Conservation (phyloP, 1,140 invertebrate species). For the Brachionus calyciflorus region DNA sequence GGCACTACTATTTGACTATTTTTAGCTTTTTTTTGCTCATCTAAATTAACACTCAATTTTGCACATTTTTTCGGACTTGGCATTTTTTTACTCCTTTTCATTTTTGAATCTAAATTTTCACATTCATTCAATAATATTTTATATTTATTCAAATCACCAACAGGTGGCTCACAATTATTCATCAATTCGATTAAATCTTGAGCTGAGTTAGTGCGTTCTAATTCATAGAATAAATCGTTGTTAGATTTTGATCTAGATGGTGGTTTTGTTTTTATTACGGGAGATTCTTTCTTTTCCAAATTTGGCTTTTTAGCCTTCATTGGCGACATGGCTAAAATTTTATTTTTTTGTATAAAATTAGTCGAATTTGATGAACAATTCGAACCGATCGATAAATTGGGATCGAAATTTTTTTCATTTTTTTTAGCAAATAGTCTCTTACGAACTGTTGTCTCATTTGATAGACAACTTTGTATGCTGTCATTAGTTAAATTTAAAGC, state of each 20-base stretch:
- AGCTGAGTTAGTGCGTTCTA: constrained; percentile 29
- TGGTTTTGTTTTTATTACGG: neutral
- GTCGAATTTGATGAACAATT: constrained; percentile 1
- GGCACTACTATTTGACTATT: neutral
- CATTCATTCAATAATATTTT: constrained; percentile 31
- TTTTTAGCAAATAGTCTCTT: constrained; percentile 38
- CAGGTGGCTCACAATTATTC: constrained; percentile 19
- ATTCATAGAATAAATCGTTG: constrained; percentile 34
- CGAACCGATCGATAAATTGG: neutral
- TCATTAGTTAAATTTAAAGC: neutral
- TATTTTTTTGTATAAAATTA: constrained; percentile 17
- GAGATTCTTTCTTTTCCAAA: neutral
- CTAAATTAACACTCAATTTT: neutral
- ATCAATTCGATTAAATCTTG: constrained; percentile 40
- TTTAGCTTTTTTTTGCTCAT: neutral
- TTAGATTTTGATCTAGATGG: constrained; percentile 35
- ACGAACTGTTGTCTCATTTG: neutral
- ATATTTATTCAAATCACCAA: constrained; percentile 6
- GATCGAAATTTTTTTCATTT: constrained; percentile 41
- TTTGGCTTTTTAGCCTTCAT: neutral
- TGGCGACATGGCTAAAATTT: neutral
- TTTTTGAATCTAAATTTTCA: constrained; percentile 17
- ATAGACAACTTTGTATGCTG: neutral
- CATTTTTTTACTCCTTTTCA: neutral
- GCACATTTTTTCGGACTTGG: neutral